Conservation (phyloP, 2,888 invertebrate genomes). For the Geophilus truncorum region DNA sequence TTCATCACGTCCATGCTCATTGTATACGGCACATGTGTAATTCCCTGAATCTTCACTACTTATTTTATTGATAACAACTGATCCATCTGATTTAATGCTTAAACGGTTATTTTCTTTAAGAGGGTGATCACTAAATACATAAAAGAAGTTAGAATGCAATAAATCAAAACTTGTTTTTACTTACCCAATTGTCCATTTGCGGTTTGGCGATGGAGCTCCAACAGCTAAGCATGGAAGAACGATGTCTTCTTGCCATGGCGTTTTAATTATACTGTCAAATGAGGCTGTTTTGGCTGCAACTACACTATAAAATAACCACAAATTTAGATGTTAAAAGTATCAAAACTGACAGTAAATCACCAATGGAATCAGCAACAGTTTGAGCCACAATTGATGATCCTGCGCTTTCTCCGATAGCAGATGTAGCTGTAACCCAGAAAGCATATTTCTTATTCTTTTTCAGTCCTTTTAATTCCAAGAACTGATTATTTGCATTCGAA, state of each 20-base stretch:
- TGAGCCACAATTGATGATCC: background rate
- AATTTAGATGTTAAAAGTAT: background rate
- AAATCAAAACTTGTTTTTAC: background rate
- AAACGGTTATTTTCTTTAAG: background rate
- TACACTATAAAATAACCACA: background rate
- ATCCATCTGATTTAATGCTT: background rate
- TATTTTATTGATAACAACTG: background rate
- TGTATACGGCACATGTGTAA: too few species aligned
- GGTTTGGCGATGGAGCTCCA: slow-evolving; percentile 33
- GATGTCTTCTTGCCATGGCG: slow-evolving; percentile 33
- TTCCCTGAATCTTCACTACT: slow-evolving; percentile 1
- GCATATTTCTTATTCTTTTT: background rate
- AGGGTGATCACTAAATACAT: too few species aligned
- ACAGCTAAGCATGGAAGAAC: slow-evolving; percentile 30
- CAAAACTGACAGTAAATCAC: background rate
- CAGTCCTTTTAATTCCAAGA: background rate
- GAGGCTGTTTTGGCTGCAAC: slow-evolving; percentile 35
- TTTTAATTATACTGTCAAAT: slow-evolving; percentile 25
- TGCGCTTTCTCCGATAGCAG: background rate
- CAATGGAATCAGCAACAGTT: background rate
- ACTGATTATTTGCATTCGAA: background rate
- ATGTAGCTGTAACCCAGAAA: background rate
- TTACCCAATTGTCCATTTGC: slow-evolving; percentile 33
- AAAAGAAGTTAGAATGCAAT: background rate
- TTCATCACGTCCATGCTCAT: slow-evolving; percentile 15